phyloP scores from a whole-genome alignment of 2,888 invertebrate species.

The Euclidia mi region DNA sequence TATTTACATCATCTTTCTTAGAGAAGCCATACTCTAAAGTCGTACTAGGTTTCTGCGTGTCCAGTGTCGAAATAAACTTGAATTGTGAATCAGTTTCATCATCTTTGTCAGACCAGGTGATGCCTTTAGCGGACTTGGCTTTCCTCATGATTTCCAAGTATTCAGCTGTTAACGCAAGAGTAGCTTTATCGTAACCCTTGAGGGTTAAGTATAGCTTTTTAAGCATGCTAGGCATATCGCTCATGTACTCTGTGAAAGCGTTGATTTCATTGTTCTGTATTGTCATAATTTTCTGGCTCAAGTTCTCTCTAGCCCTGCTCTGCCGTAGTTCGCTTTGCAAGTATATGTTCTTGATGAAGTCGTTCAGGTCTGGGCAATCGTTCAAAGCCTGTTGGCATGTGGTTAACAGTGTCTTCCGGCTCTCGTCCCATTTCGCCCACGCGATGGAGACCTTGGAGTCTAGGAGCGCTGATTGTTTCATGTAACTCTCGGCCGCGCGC shows the following conservation, averaged over 20 bases:
- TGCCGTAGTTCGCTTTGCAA: constrained; percentile 75
- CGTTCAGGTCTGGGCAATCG: constrained; percentile 69
- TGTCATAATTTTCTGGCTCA: constrained; percentile 70
- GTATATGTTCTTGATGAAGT: constrained; percentile 70
- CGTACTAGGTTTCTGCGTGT: constrained; percentile 70
- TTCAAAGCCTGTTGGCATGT: constrained; percentile 68
- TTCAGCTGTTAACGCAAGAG: constrained; percentile 88
- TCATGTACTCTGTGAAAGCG: constrained; percentile 85
- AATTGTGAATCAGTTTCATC: constrained; percentile 69
- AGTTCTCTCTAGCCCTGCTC: constrained; percentile 77
- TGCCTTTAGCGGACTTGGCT: constrained; percentile 90
- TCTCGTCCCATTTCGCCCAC: constrained; percentile 75
- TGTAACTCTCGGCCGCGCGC: constrained; percentile 76
- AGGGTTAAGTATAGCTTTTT: constrained; percentile 90
- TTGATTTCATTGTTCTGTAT: constrained; percentile 88
- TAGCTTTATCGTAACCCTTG: constrained; percentile 90
- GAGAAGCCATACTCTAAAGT: constrained; percentile 57
- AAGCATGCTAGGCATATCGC: constrained; percentile 87
- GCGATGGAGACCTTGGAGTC: constrained; percentile 72
- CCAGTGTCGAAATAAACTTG: constrained; percentile 75
- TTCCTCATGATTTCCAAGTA: constrained; percentile 90
- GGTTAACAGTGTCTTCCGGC: constrained; percentile 62
- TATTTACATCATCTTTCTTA: constrained; percentile 58
- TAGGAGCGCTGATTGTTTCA: constrained; percentile 72
- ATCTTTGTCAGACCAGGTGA: constrained; percentile 90